Evolutionary conservation across 2,797 vertebrate species (phyloP).

Genomic region (Loriculus beryllinus): DNA sequence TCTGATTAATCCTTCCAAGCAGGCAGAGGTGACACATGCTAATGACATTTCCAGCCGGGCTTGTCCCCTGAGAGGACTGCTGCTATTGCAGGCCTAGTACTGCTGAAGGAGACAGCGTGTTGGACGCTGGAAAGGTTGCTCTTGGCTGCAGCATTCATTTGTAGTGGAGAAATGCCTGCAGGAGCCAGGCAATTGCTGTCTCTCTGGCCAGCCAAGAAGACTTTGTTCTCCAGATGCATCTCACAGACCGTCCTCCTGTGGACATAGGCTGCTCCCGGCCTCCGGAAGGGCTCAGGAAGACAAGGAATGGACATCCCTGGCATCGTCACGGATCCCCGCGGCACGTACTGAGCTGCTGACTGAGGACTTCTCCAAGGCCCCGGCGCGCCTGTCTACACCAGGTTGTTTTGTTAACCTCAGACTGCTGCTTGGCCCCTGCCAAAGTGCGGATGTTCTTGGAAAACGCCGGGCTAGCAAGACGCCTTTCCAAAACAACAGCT

Average conservation of each 20-base stretch:
- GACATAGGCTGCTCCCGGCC: background rate
- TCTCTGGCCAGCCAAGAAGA: background rate
- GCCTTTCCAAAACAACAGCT: constrained; percentile 42
- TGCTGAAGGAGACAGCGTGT: background rate
- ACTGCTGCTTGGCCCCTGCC: constrained; percentile 31
- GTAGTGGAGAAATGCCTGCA: constrained; percentile 10
- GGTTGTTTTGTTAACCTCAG: constrained; percentile 56
- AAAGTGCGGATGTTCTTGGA: constrained; percentile 59
- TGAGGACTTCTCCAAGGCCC: background rate
- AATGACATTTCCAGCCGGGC: constrained; percentile 72
- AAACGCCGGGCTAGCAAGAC: background rate
- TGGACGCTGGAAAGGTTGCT: constrained; percentile 21
- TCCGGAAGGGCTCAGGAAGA: background rate
- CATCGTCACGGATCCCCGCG: fast-evolving
- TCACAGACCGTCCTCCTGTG: fast-evolving
- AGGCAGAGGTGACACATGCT: constrained; percentile 68
- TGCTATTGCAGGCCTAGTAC: background rate
- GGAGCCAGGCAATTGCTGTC: background rate
- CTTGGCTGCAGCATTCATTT: background rate
- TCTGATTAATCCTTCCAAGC: constrained; percentile 61
- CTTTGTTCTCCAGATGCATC: background rate
- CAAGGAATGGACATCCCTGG: background rate
- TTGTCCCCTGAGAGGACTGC: background rate
- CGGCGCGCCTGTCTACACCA: background rate
- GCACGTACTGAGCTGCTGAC: background rate